These are phyloP conservation scores for Amaurobius ferox DNA, from an alignment of 2,888 invertebrate species.

Conservation along the genomic window DNA sequence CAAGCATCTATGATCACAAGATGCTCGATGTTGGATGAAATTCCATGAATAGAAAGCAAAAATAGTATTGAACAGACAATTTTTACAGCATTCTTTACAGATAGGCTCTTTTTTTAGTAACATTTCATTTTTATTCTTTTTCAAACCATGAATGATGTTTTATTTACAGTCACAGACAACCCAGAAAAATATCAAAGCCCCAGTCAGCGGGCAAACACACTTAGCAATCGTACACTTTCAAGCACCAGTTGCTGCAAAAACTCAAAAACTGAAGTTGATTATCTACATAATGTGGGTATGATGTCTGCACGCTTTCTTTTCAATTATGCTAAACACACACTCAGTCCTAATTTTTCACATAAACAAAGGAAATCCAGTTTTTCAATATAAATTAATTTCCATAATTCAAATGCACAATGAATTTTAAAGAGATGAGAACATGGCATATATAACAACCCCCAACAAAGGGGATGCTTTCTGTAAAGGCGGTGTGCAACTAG, in stretches of 20 bases:
- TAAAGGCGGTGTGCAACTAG: constrained; percentile 69
- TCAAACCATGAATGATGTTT: constrained; percentile 57
- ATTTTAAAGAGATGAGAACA: constrained; percentile 44
- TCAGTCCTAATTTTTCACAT: constrained; percentile 51
- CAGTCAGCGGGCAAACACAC: constrained; percentile 23
- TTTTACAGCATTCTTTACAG: constrained; percentile 14
- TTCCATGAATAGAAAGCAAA: constrained; percentile 14
- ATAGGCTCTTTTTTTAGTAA: background rate
- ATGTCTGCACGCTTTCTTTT: constrained; percentile 67
- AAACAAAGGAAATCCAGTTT: constrained; percentile 39
- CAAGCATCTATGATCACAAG: constrained; percentile 2
- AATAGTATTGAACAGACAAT: constrained; percentile 16
- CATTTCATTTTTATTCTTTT: background rate
- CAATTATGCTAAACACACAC: constrained; percentile 67
- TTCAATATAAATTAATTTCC: constrained; percentile 54
- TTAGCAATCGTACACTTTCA: constrained; percentile 61
- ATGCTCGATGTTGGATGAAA: background rate
- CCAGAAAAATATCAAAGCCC: constrained; percentile 22
- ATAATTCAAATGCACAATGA: constrained; percentile 55
- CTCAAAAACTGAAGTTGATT: constrained; percentile 53
- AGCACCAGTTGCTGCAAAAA: constrained; percentile 71
- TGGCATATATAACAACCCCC: constrained; percentile 41
- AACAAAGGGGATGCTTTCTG: background rate
- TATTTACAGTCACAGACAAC: constrained; percentile 62
- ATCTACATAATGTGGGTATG: constrained; percentile 72